phyloP scores from a whole-genome alignment of 2,797 vertebrate genomes.

The Pygocentrus nattereri region DNA sequence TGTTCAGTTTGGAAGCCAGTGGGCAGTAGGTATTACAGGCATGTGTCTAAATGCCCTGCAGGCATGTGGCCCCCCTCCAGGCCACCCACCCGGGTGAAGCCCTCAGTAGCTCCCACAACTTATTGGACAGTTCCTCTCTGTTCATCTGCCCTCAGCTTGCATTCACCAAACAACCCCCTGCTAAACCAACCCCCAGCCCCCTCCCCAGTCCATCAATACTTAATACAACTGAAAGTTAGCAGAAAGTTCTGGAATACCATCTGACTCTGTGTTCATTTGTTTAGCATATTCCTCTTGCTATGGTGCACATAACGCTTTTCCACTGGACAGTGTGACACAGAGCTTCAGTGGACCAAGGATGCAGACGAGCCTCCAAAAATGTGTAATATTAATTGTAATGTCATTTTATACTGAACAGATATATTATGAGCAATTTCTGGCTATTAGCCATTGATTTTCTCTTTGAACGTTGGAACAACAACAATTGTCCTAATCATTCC shows the following conservation, averaged over 20 bases:
- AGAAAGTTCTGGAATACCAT: not conserved
- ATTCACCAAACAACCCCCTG: not conserved
- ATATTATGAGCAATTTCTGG: no score
- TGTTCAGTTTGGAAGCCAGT: slow-evolving; percentile 73
- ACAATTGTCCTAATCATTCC: no score
- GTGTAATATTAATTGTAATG: no score
- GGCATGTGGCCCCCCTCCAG: slow-evolving; percentile 85
- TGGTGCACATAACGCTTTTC: not conserved
- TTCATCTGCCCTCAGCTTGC: slow-evolving; percentile 60
- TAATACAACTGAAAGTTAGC: not conserved
- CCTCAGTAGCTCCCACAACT: slow-evolving; percentile 63
- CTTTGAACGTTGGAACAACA: no score
- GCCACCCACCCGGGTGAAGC: slow-evolving; percentile 74
- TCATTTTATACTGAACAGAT: no score
- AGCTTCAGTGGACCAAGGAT: not conserved
- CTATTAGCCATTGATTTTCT: no score
- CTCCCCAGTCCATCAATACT: not conserved
- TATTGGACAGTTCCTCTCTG: slow-evolving; percentile 78
- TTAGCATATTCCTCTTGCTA: not conserved
- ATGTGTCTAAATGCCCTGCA: slow-evolving; percentile 81
- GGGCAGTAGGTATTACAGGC: slow-evolving; percentile 88
- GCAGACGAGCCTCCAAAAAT: not conserved
- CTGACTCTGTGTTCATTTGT: not conserved
- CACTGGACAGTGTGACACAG: not conserved
- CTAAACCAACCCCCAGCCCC: no score